Base-by-base conservation (phyloP, 2,888 invertebrate genomes). In the Dioctria linearis region DNA sequence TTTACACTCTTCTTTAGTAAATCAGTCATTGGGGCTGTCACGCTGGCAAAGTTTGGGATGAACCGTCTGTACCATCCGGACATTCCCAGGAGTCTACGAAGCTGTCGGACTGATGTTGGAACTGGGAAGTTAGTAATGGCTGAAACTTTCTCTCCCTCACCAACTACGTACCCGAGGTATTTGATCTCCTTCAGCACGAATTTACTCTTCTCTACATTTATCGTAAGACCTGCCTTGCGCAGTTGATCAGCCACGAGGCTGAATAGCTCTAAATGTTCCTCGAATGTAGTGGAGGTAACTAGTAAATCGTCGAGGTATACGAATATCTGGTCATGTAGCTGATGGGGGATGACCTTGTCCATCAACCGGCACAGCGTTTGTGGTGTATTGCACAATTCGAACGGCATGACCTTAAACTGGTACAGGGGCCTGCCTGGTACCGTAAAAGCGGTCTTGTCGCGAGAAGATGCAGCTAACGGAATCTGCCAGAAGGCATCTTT, bases 401-500 rank as follows among this genome's bases (percentile, higher is more conserved):
- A 83, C 1, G 83, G 83, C 83, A 84, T 84, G 25, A 83, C 83
- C 3, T 39, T 78, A 13, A 82, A 84, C 51, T 83, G 83, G 65
- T 83, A 83, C 3, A 83, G 61, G 1, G 82, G 79, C 13, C 82
- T 63, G 25, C 83, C 83, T 5, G 82, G 86, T 3, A 86, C 85
- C 0, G 85, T 80, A 42, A 83, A 84, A 0, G 85, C 86, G 1
- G 86, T 86, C 5, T 80, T 46, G 46, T 46, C 46, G 5, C 46
- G 4, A 46, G 46, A 46, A 8, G 8, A 5, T 4, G 4, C 8
- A 5, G 46, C 46, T 46, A 46, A 46, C 9, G 83, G 83, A 5
- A 83, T 81, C 73, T 83, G 82, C 81, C 82, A 83, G 39, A 79
- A 79, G 0, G 85, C 85, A 8, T 83, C 82, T 40, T 83, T 85